Evolutionary conservation across 2,888 invertebrate species (phyloP), one percentile per base, ranked within the genome.

Genomic region (Entomobrya multifasciata): DNA sequence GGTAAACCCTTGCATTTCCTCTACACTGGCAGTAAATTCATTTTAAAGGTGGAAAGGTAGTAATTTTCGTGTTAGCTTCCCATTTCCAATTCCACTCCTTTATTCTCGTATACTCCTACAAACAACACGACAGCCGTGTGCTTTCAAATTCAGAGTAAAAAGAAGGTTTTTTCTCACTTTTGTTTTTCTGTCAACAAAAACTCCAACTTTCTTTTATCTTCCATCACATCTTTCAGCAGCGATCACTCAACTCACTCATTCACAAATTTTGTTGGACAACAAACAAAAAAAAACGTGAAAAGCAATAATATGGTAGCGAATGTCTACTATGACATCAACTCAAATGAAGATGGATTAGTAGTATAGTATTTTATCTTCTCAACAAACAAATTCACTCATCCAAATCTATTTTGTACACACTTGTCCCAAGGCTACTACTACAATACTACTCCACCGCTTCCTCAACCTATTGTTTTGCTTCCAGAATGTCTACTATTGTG

Each of bases 41-140:
- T 57, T n/a, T n/a, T 17, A 41, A 20, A 17, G 65, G n/a, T 41
- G 67, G 44, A 41, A 67, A 67, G 67, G 67, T 67, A 67, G 67
- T 41, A 67, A 67, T 67, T 78, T 78, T 78, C 78, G 78, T 78
- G 78, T 47, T 62, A 78, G 44, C 22, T 78, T 62, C 15, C 78
- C 57, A 78, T 78, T 62, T 60, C 44, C 25, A 41, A 22, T 25
- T 47, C 57, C 11, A 3, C 44, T 67, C 17, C 5, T 67, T 44
- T 3, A 1, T 41, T 20, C 44, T 57, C 10, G 6, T 20, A 3
- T 20, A 3, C 57, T 6, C 25, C 10, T 20, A 22, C 25, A 57
- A 4, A 57, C 57, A 57, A 36, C 36, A 6, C 36, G 5, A 6
- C 36, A 6, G 8, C 8, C 8, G 4, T 36, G 36, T 36, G 8